Conservation (phyloP, 2,797 vertebrate species). For the Furcifer pardalis region DNA sequence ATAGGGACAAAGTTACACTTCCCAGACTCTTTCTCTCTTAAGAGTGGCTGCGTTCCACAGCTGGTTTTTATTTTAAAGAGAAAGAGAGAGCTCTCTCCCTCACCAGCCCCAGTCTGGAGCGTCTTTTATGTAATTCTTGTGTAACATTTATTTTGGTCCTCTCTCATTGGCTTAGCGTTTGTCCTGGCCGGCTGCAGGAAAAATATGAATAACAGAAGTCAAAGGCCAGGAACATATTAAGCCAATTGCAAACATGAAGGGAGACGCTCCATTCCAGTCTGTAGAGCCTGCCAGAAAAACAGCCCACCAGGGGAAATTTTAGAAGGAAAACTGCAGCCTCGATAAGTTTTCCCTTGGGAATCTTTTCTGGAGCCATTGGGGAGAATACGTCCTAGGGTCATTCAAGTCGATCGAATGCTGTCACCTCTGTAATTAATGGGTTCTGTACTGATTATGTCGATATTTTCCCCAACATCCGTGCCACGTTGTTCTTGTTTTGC, state of each 20-base stretch:
- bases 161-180: too few species aligned
- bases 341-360: not conserved
- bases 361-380: not conserved
- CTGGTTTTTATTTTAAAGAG: not conserved
- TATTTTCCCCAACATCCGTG: too few species aligned
- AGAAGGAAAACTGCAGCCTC: not conserved
- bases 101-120: not conserved
- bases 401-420: too few species aligned
- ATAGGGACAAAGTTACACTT: not conserved
- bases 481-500: too few species aligned
- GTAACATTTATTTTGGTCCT: not conserved
- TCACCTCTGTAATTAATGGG: not conserved
- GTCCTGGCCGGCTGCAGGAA: too few species aligned
- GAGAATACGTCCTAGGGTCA: too few species aligned
- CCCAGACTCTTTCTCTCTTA: not conserved
- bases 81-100: not conserved
- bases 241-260: not conserved
- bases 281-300: not conserved
- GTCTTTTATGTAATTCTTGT: not conserved
- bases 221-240: too few species aligned
- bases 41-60: not conserved
- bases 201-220: not conserved
- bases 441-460: too few species aligned
- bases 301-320: not conserved
- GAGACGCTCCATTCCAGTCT: not conserved